These are phyloP conservation scores for Emydura subglobosa DNA, from an alignment of 2,113 vertebrate species.

Conservation along the genomic window DNA sequence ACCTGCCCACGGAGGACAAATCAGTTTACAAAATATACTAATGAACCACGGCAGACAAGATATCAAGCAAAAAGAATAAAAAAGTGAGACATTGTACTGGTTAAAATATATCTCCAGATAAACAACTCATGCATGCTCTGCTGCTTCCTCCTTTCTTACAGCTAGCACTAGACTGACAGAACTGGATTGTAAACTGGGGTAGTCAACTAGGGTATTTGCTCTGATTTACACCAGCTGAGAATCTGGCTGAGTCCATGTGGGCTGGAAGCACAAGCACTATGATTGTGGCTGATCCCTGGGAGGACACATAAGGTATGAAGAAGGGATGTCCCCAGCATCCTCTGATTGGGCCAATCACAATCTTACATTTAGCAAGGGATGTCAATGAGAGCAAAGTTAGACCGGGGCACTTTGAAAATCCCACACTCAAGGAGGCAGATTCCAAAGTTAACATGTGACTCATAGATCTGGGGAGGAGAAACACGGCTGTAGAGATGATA, in stretches of 20 bases:
- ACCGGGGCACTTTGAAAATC: not conserved
- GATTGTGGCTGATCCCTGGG: not conserved
- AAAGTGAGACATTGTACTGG: not conserved
- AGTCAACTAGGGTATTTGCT: constrained; percentile 50
- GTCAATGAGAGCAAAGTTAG: not conserved
- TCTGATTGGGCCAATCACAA: not conserved
- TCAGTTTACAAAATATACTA: constrained; percentile 19
- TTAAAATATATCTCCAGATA: not conserved
- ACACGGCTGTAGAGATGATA: not conserved
- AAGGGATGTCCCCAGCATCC: not conserved
- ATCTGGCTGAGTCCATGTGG: not conserved
- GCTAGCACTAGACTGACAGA: constrained; percentile 39
- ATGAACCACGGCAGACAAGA: not conserved
- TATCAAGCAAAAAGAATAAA: not conserved
- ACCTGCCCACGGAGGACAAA: not conserved
- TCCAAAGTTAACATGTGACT: not conserved
- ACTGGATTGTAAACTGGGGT: constrained; percentile 51
- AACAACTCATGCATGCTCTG: not conserved
- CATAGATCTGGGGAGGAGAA: not conserved
- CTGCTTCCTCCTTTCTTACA: constrained; percentile 31
- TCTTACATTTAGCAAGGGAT: not conserved
- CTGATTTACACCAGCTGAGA: not conserved
- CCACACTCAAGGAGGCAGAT: not conserved
- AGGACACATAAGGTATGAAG: not conserved
- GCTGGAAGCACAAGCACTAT: not conserved